Evolutionary conservation across 2,113 vertebrate species (phyloP).

Genomic region (Silurus meridionalis): DNA sequence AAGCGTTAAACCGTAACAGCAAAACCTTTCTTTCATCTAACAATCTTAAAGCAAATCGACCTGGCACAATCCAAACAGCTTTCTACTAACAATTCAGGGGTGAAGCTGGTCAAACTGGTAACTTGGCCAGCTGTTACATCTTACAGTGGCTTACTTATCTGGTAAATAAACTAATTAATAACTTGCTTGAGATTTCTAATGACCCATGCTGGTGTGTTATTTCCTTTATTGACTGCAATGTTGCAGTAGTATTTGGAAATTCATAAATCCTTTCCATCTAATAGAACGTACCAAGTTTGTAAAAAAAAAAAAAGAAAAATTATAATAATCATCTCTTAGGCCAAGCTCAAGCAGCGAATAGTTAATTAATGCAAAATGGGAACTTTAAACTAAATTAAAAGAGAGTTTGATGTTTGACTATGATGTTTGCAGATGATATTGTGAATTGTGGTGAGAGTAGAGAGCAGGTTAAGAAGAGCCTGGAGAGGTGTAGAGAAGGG

Average conservation of each 20-base stretch:
- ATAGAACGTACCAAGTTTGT: not conserved
- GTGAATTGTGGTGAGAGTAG: too few species aligned
- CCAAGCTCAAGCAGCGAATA: not conserved
- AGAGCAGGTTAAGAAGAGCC: too few species aligned
- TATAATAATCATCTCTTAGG: too few species aligned
- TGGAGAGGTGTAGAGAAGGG: too few species aligned
- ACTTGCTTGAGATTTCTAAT: not conserved
- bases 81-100: not conserved
- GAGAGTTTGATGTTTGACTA: too few species aligned
- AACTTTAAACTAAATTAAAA: too few species aligned
- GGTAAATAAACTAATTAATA: not conserved
- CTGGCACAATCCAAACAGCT: not conserved
- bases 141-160: not conserved
- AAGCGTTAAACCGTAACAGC: not conserved
- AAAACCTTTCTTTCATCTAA: not conserved
- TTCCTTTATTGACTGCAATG: not conserved
- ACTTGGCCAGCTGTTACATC: not conserved
- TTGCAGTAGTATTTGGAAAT: not conserved
- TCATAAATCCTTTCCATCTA: not conserved
- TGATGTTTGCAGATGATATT: too few species aligned
- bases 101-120: not conserved
- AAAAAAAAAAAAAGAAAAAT: too few species aligned
- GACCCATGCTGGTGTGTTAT: not conserved
- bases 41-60: too few species aligned
- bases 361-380: too few species aligned